Evolutionary conservation across 1,140 invertebrate species (phyloP).

Genomic region (Bombus waltoni): DNA sequence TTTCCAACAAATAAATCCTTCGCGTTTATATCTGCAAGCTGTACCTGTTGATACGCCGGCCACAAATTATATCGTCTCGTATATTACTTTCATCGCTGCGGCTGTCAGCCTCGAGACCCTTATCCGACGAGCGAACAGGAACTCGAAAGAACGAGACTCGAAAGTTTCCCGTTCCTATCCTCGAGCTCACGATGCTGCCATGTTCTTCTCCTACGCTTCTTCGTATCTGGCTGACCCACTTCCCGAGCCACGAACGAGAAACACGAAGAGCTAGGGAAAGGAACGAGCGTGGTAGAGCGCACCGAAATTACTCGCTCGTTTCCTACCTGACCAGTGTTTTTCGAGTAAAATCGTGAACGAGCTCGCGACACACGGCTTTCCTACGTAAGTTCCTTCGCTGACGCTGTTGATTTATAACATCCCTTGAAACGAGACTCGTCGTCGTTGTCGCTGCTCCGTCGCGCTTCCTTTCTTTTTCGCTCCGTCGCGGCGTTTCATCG

Average conservation of each 20-base stretch:
- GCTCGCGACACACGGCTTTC: not conserved
- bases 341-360: too few species aligned
- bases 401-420: not conserved
- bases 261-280: slow-evolving; percentile 60
- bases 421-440: not conserved
- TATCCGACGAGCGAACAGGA: slow-evolving; percentile 43
- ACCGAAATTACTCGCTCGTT: slow-evolving; percentile 43
- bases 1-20: not conserved
- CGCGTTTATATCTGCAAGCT: not conserved
- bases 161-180: slow-evolving; percentile 51
- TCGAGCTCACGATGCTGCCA: slow-evolving; percentile 22
- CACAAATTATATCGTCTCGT: not conserved
- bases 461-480: not conserved
- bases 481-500: not conserved
- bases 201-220: slow-evolving; percentile 63
- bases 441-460: too few species aligned
- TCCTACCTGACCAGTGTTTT: slow-evolving; percentile 14
- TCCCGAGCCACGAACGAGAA: slow-evolving; percentile 56
- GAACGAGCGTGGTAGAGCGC: slow-evolving; percentile 25
- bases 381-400: not conserved
- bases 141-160: slow-evolving; percentile 37
- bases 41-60: not conserved
- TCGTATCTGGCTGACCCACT: slow-evolving; percentile 71
- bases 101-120: not conserved
- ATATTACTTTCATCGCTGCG: not conserved